Conservation (phyloP, 2,113 vertebrate species). For the Burhinus bistriatus region DNA sequence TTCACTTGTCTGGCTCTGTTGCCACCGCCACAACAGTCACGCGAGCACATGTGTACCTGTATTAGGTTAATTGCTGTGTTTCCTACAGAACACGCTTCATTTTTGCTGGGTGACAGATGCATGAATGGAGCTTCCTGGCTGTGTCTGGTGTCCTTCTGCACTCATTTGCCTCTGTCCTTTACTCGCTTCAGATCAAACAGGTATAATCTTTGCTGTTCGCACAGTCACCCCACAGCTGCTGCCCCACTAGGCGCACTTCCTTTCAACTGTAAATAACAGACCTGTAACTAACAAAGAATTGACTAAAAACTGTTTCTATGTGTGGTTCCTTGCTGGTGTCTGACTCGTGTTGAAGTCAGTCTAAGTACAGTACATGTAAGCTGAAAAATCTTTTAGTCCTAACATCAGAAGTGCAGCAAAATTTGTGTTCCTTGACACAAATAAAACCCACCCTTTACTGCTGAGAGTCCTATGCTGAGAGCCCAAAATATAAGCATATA, state of each 20-base stretch:
- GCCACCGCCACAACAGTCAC: not conserved
- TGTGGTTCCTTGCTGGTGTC: not conserved
- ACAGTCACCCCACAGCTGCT: not conserved
- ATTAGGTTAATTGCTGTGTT: not conserved
- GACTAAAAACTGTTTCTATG: not conserved
- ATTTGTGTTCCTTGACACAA: not conserved
- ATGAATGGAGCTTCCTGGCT: not conserved
- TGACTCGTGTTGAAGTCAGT: not conserved
- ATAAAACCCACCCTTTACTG: not conserved
- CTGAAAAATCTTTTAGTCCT: not conserved
- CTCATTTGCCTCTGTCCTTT: not conserved
- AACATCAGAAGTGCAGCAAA: not conserved
- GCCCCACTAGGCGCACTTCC: not conserved
- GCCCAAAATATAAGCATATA: not conserved
- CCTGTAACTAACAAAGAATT: not conserved
- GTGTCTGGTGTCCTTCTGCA: not conserved
- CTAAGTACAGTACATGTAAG: not conserved
- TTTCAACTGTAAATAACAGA: not conserved
- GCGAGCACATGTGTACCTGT: rapidly evolving
- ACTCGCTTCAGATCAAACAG: not conserved
- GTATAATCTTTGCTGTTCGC: not conserved
- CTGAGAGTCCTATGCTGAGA: not conserved
- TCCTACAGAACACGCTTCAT: not conserved
- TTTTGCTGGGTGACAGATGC: not conserved
- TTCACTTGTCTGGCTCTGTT: not conserved